phyloP scores from a whole-genome alignment of 2,797 vertebrate species.

The Poeciliopsis gracilis region DNA sequence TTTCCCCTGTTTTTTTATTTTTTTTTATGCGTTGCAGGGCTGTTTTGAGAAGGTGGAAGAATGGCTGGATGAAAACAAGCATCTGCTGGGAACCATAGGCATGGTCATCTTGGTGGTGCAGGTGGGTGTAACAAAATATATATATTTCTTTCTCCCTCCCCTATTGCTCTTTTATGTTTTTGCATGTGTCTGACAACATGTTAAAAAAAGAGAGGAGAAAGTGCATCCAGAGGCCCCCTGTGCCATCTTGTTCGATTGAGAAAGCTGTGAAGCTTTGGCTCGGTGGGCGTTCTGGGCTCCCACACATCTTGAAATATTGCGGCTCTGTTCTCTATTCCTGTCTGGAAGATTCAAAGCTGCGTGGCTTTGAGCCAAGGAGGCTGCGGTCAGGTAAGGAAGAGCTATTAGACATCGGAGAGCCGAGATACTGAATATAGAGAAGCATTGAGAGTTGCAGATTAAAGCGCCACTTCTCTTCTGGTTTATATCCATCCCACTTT shows the following conservation, averaged over 20 bases:
- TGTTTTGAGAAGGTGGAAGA: constrained; percentile 94
- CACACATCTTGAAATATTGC: constrained; percentile 61
- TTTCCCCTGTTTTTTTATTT: constrained; percentile 18
- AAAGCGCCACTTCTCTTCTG: constrained; percentile 26
- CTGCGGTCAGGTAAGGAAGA: constrained; percentile 31
- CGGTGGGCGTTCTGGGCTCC: constrained; percentile 46
- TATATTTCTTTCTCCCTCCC: constrained; percentile 9
- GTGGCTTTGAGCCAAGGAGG: constrained; percentile 40
- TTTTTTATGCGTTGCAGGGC: constrained; percentile 79
- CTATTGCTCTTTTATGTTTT: constrained; percentile 20
- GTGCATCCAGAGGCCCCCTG: constrained; percentile 24
- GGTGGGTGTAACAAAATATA: constrained; percentile 77
- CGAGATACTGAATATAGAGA: constrained; percentile 36
- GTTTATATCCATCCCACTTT: constrained; percentile 27
- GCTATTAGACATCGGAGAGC: constrained; percentile 30
- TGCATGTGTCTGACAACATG: constrained; percentile 25
- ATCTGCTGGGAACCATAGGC: constrained; percentile 90
- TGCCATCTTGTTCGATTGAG: constrained; percentile 19
- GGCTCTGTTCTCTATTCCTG: constrained; percentile 44
- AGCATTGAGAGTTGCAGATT: constrained; percentile 33
- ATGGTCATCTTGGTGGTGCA: constrained; percentile 96
- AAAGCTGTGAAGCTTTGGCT: constrained; percentile 31
- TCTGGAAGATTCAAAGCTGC: constrained; percentile 58
- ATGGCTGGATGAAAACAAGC: constrained; percentile 95
- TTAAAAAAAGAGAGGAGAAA: background rate